These are phyloP conservation scores for Hestina assimilis DNA, from an alignment of 1,140 invertebrate species.

Conservation along the genomic window DNA sequence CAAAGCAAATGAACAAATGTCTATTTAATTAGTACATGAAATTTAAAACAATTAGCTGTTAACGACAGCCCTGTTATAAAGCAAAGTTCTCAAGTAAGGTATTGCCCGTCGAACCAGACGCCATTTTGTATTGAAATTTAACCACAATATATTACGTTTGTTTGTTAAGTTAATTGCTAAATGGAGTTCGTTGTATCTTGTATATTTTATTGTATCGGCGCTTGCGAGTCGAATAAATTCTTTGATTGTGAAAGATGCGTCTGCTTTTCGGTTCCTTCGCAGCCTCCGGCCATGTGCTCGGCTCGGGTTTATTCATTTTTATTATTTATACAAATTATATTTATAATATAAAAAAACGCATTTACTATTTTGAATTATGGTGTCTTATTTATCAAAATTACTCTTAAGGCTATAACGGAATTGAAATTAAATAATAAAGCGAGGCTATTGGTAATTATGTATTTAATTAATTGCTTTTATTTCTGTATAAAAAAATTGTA, in stretches of 20 bases:
- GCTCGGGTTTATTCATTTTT: conserved; percentile 19
- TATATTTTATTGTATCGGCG: conserved; percentile 62
- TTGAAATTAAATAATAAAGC: conserved; percentile 44
- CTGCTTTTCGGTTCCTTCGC: not conserved
- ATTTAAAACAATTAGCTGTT: not conserved
- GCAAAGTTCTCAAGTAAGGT: conserved; percentile 40
- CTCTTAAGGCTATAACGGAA: conserved; percentile 17
- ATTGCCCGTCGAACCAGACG: conserved; percentile 48
- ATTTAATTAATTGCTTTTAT: too few relatives aligned
- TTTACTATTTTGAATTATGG: conserved; percentile 4
- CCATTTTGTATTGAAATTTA: conserved; percentile 74
- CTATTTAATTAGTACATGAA: not conserved
- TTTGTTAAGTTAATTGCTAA: conserved; percentile 78
- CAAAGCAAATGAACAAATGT: too few relatives aligned
- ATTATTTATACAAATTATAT: conserved; percentile 13
- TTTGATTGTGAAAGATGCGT: conserved; percentile 72
- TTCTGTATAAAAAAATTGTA: too few relatives aligned
- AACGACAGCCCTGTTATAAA: conserved; percentile 17
- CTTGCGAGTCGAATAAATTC: conserved; percentile 57
- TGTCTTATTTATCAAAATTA: not conserved
- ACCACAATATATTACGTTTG: conserved; percentile 76
- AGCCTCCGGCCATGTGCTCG: conserved; percentile 10
- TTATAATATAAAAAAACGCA: conserved; percentile 3
- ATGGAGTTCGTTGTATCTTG: conserved; percentile 70
- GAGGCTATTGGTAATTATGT: conserved; percentile 37